These are phyloP conservation scores for Creontiades dilutus DNA, from an alignment of 2,888 invertebrate genomes.

Conservation along the genomic window DNA sequence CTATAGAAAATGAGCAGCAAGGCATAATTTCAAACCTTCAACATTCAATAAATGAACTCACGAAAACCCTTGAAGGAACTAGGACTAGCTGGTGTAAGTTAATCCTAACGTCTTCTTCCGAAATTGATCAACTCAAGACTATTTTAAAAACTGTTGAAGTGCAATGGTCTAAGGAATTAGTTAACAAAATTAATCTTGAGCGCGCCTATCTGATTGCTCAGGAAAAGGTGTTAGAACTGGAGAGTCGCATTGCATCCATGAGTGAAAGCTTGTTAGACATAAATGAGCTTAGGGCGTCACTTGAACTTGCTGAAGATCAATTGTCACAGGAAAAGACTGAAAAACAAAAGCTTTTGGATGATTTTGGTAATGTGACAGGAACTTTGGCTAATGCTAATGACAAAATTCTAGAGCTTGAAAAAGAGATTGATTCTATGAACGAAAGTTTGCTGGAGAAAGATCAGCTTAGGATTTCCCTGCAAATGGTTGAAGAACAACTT, in stretches of 20 bases:
- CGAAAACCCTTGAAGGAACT: neutral
- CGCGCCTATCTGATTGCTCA: neutral
- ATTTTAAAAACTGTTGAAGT: neutral
- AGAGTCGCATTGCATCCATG: neutral
- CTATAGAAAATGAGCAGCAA: neutral
- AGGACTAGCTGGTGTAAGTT: neutral
- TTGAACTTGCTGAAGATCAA: neutral
- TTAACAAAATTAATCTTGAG: neutral
- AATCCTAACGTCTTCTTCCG: neutral
- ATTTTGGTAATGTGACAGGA: neutral
- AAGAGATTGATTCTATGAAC: neutral
- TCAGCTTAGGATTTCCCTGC: no score
- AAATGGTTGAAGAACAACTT: no score
- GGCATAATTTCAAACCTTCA: neutral
- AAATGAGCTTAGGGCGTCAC: neutral
- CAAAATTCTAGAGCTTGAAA: conserved; percentile 3
- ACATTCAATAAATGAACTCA: neutral
- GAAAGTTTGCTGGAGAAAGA: neutral
- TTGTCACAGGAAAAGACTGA: neutral
- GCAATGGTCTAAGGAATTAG: neutral
- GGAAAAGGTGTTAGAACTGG: neutral
- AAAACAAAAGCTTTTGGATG: neutral
- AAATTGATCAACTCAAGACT: neutral
- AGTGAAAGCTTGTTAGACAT: neutral
- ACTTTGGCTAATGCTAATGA: neutral